A percentile compares a stretch with the other conserved stretches of the same genome.
These are phyloP conservation scores for Puffinus mauretanicus DNA, from an alignment of 2,113 vertebrate species.

Conservation along the genomic window DNA sequence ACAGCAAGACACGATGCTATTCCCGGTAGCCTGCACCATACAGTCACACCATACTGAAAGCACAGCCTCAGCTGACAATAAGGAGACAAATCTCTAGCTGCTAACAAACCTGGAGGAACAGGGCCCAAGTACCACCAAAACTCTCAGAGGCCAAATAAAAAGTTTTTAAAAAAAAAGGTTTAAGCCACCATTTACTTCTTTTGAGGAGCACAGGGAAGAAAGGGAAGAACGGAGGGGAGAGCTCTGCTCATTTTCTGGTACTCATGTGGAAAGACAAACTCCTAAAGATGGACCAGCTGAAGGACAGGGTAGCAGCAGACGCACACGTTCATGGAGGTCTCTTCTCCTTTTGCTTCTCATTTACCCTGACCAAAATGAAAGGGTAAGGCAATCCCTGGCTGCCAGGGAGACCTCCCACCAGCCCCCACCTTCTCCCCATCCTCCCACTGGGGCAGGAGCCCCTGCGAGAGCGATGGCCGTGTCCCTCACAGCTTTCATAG, in stretches of 20 bases:
- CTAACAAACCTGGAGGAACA: background rate
- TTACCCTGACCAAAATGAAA: background rate
- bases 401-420: background rate
- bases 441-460: background rate
- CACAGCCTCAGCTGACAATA: background rate
- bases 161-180: background rate
- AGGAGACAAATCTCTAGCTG: background rate
- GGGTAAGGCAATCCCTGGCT: background rate
- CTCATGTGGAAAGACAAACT: background rate
- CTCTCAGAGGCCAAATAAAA: background rate
- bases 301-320: background rate
- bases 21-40: background rate
- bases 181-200: background rate
- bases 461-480: fast-evolving
- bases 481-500: background rate
- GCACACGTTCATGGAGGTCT: fast-evolving
- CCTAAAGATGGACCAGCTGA: background rate
- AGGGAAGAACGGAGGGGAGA: fast-evolving
- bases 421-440: background rate
- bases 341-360: background rate
- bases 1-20: background rate
- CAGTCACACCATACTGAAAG: background rate
- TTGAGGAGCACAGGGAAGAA: background rate
- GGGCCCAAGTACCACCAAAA: background rate
- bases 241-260: background rate